phyloP scores from a whole-genome alignment of 2,113 vertebrate species.

The Falcunculus frontatus region DNA sequence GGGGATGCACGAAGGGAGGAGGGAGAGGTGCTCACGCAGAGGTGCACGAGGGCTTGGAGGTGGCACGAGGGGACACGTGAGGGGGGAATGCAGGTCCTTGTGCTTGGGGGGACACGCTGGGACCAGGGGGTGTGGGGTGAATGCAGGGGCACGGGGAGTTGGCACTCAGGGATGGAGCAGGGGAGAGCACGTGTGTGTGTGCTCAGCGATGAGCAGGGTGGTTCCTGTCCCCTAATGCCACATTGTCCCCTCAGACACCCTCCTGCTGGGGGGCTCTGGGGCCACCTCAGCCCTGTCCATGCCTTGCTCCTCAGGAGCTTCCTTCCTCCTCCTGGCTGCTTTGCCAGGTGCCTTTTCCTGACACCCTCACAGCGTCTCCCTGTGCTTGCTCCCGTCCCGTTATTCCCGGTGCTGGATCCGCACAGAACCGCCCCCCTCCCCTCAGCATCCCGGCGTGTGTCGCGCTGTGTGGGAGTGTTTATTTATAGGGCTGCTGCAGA shows the following conservation, averaged over 20 bases:
- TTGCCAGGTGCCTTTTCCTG: neutral
- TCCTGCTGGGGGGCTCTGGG: neutral
- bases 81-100: neutral
- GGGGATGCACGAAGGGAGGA: fast-evolving
- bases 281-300: neutral
- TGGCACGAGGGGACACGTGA: fast-evolving
- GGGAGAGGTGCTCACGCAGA: fast-evolving
- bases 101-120: fast-evolving
- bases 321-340: neutral
- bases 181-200: too few species aligned
- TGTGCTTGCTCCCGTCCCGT: neutral
- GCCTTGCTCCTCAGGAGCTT: neutral
- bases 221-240: fast-evolving
- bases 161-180: neutral
- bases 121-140: neutral
- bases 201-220: fast-evolving
- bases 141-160: fast-evolving
- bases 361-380: neutral
- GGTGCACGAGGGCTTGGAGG: neutral
- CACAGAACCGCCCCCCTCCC: neutral
- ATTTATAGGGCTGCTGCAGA: constrained; percentile 15
- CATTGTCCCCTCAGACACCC: neutral
- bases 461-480: neutral
- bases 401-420: neutral
- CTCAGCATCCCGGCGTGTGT: neutral